These are phyloP conservation scores for Gymnoscopelus braueri DNA, from an alignment of 2,797 vertebrate species.

Conservation along the genomic window DNA sequence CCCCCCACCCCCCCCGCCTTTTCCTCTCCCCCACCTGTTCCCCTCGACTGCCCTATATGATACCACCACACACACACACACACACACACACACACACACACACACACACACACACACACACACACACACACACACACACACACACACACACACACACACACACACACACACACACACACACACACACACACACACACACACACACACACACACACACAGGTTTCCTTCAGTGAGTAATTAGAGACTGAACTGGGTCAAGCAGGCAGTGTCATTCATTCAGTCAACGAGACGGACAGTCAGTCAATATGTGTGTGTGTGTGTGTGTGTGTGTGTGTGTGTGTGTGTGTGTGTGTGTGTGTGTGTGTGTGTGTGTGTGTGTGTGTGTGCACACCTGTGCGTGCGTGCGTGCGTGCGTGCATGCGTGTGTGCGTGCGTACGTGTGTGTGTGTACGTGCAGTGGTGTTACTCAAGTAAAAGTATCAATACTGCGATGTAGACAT, in stretches of 20 bases:
- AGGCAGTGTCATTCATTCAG: constrained; percentile 25
- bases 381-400: not conserved
- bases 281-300: not conserved
- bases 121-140: no score
- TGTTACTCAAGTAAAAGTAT: no score
- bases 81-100: no score
- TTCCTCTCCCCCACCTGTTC: constrained; percentile 45
- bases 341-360: constrained; percentile 19
- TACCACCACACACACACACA: not conserved
- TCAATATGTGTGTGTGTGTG: constrained; percentile 3
- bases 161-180: no score
- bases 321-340: constrained; percentile 9
- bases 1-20: constrained; percentile 25
- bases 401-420: no score
- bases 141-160: no score
- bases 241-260: constrained; percentile 34
- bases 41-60: not conserved
- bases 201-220: not conserved
- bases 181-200: no score
- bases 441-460: no score
- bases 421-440: no score
- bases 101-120: no score
- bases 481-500: no score
- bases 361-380: constrained; percentile 9
- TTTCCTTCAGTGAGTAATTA: constrained; percentile 26